Evolutionary conservation across 2,888 invertebrate genomes (phyloP).

Genomic region (Stenoptilia bipunctidactyla): DNA sequence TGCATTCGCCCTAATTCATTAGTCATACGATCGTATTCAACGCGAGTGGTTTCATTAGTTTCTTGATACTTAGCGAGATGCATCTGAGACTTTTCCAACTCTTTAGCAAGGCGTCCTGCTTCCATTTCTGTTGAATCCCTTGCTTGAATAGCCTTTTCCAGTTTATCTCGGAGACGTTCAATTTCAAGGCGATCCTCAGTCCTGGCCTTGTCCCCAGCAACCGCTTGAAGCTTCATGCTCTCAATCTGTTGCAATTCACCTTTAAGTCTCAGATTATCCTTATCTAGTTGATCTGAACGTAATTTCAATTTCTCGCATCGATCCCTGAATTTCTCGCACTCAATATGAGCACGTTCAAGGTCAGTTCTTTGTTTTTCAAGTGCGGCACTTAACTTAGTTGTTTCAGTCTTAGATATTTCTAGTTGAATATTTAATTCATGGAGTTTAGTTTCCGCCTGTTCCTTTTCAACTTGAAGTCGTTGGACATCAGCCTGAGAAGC

Average conservation of each 20-base stretch:
- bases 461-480: conserved; percentile 72
- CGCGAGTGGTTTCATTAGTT: conserved; percentile 84
- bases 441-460: conserved; percentile 77
- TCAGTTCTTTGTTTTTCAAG: conserved; percentile 87
- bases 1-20: conserved; percentile 85
- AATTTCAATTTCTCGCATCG: conserved; percentile 86
- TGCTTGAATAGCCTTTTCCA: conserved; percentile 86
- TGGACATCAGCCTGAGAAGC: conserved; percentile 81
- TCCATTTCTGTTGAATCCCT: conserved; percentile 89
- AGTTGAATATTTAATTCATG: conserved; percentile 87
- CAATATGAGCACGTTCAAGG: conserved; percentile 87
- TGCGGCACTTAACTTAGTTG: conserved; percentile 77
- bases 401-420: conserved; percentile 84
- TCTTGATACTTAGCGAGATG: conserved; percentile 88
- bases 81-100: conserved; percentile 87
- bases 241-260: conserved; percentile 77
- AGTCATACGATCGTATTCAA: conserved; percentile 88
- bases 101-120: conserved; percentile 85
- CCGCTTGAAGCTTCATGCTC: conserved; percentile 78
- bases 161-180: conserved; percentile 86
- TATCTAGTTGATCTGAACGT: conserved; percentile 77
- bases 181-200: conserved; percentile 82
- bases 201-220: conserved; percentile 74
- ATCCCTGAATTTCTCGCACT: conserved; percentile 89
- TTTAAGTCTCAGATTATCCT: conserved; percentile 64